phyloP scores from a whole-genome alignment of 1,140 invertebrate genomes.

The Lasioglossum baleicum region DNA sequence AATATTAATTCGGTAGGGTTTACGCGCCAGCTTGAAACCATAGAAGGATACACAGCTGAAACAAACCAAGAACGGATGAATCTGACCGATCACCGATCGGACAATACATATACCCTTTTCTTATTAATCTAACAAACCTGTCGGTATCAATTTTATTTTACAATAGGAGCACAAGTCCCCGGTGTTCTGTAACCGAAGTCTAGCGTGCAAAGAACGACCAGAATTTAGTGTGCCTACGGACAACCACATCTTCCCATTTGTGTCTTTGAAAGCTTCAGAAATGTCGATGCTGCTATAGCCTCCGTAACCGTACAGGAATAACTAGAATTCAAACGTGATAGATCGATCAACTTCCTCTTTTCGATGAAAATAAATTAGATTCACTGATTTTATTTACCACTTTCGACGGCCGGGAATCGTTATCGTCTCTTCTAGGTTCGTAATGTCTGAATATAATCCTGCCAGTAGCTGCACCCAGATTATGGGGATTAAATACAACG shows the following conservation, averaged over 20 bases:
- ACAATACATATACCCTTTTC: neutral
- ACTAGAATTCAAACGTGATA: slow-evolving; percentile 58
- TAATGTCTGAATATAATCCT: slow-evolving; percentile 79
- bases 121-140: slow-evolving; percentile 66
- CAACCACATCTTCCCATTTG: slow-evolving; percentile 78
- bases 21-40: slow-evolving; percentile 73
- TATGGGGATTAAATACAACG: slow-evolving; percentile 76
- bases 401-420: slow-evolving; percentile 68
- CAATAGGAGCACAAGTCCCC: slow-evolving; percentile 78
- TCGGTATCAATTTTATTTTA: slow-evolving; percentile 76
- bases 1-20: slow-evolving; percentile 74
- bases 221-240: slow-evolving; percentile 78
- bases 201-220: slow-evolving; percentile 69
- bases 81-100: neutral
- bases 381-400: slow-evolving; percentile 57
- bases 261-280: slow-evolving; percentile 77
- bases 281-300: slow-evolving; percentile 78
- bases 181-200: slow-evolving; percentile 77
- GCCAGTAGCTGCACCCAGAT: slow-evolving; percentile 74
- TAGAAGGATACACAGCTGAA: slow-evolving; percentile 73
- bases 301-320: slow-evolving; percentile 79
- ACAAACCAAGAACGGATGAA: slow-evolving; percentile 35
- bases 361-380: neutral
- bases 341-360: neutral
- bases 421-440: slow-evolving; percentile 69